phyloP scores from a whole-genome alignment of 2,888 invertebrate species.

The Stenurella melanura region DNA sequence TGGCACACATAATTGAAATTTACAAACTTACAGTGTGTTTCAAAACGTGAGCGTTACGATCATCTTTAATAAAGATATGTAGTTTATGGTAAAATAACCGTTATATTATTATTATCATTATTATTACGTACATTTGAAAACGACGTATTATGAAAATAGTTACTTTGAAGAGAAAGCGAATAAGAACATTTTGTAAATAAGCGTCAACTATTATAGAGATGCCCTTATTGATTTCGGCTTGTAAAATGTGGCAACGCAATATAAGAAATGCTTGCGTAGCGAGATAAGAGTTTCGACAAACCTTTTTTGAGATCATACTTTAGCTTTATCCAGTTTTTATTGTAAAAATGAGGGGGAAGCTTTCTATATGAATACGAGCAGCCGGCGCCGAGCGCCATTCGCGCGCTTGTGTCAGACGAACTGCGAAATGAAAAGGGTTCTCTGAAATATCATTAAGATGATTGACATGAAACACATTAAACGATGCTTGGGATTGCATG shows the following conservation, averaged over 20 bases:
- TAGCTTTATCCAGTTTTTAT: slow-evolving; percentile 42
- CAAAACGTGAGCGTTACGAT: no score
- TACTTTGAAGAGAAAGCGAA: neutral
- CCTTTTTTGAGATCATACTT: slow-evolving; percentile 35
- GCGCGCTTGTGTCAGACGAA: slow-evolving; percentile 64
- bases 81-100: no score
- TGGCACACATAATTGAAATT: no score
- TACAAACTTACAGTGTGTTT: no score
- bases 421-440: slow-evolving; percentile 61
- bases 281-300: slow-evolving; percentile 32
- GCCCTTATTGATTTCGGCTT: slow-evolving; percentile 17
- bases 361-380: slow-evolving; percentile 62
- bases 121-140: neutral
- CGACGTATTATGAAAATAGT: neutral
- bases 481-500: slow-evolving; percentile 71
- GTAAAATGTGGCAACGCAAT: slow-evolving; percentile 21
- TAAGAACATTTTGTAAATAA: slow-evolving; percentile 5
- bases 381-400: slow-evolving; percentile 61
- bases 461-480: slow-evolving; percentile 73
- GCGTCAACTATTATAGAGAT: slow-evolving; percentile 10
- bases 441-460: slow-evolving; percentile 72
- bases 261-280: slow-evolving; percentile 33
- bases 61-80: no score
- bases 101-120: no score
- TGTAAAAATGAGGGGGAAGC: slow-evolving; percentile 51